A percentile compares a stretch with the other conserved stretches of the same genome.
Evolutionary conservation across 2,888 invertebrate species (phyloP).

Genomic region (Apodemia zela): DNA sequence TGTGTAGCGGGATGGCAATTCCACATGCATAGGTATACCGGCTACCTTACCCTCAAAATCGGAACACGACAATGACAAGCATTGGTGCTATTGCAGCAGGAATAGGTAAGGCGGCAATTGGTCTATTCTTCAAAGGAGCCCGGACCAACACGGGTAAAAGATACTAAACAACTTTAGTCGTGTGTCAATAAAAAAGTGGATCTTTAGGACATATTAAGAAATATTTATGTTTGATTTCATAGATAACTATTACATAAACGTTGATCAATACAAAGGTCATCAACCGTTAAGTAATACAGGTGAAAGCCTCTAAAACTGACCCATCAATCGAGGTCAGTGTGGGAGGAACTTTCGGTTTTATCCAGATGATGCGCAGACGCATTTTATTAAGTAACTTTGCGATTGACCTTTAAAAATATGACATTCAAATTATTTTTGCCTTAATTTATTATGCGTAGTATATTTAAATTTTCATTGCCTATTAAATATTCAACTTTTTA

Average conservation of each 20-base stretch:
- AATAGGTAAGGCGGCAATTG: no score
- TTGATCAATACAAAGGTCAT: constrained; percentile 53
- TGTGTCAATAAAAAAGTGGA: not conserved
- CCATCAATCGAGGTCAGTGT: constrained; percentile 44
- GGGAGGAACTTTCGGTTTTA: constrained; percentile 63
- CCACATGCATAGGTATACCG: no score
- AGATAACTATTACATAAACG: constrained; percentile 40
- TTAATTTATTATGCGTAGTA: not conserved
- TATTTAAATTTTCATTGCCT: not conserved
- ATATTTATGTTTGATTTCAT: constrained; percentile 21
- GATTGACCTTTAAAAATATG: constrained; percentile 59
- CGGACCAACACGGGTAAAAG: no score
- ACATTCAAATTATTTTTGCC: constrained; percentile 8
- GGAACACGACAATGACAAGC: no score
- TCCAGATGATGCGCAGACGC: constrained; percentile 34
- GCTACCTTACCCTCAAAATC: no score
- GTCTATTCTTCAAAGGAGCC: no score
- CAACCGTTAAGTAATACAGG: constrained; percentile 60
- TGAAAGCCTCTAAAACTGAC: constrained; percentile 56
- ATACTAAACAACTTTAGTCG: no score
- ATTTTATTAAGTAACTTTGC: constrained; percentile 36
- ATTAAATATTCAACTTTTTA: not conserved
- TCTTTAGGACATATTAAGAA: constrained; percentile 28
- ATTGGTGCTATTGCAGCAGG: no score
- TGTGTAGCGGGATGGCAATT: no score